Percentiles rank a stretch among this genome's conserved stretches.
These are phyloP conservation scores for Umimayanthus kanabou DNA, from an alignment of 92 coral and sea anemone genomes.

Conservation along the genomic window DNA sequence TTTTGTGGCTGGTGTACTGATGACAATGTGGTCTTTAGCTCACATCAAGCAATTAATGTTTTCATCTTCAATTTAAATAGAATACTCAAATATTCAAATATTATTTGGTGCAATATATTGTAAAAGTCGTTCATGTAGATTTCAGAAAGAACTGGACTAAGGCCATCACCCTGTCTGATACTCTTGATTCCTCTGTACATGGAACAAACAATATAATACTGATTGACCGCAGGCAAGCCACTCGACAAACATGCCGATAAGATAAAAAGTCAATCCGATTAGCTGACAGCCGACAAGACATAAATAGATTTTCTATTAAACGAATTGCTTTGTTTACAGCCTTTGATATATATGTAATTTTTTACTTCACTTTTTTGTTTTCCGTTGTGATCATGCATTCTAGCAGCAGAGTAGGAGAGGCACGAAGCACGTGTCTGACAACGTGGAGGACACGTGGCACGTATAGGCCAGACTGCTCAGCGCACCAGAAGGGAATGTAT, in stretches of 20 bases:
- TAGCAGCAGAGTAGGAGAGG: not conserved
- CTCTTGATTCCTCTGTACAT: too few species aligned
- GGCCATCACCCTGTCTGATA: too few species aligned
- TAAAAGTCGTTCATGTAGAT: too few species aligned
- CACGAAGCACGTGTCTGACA: not conserved
- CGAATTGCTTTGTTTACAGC: not conserved
- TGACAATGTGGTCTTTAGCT: too few species aligned
- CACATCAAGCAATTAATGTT: too few species aligned
- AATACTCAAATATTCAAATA: too few species aligned
- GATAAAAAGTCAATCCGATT: too few species aligned
- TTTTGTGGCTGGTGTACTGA: too few species aligned
- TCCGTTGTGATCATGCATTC: not conserved
- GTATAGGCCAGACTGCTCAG: conserved; percentile 28
- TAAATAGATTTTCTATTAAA: not conserved
- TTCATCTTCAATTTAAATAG: too few species aligned
- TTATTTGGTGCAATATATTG: too few species aligned
- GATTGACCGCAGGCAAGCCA: not conserved
- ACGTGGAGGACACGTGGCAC: conserved; percentile 30
- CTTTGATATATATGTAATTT: not conserved
- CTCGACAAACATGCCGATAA: not conserved
- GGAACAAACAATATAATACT: too few species aligned
- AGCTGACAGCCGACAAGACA: not conserved
- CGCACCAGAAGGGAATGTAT: not conserved
- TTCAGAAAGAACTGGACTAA: too few species aligned
- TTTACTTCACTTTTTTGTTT: not conserved